Evolutionary conservation across 2,113 vertebrate genomes (phyloP).

Genomic region (Megaceryle torquata): DNA sequence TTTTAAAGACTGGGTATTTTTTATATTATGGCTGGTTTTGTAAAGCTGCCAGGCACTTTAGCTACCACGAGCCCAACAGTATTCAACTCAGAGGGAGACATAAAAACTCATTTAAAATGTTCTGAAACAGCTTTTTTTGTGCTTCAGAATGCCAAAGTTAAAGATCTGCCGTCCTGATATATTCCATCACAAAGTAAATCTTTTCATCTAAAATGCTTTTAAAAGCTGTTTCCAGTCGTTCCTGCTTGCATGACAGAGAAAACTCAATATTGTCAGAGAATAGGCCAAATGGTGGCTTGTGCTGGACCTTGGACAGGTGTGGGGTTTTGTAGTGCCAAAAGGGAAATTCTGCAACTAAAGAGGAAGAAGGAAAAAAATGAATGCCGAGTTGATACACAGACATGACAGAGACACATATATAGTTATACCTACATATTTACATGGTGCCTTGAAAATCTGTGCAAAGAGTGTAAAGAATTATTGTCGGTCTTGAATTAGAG

Average conservation of each 20-base stretch:
- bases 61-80: neutral
- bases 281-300: neutral
- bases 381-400: neutral
- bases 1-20: slow-evolving; percentile 61
- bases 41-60: slow-evolving; percentile 60
- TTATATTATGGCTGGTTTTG: slow-evolving; percentile 60
- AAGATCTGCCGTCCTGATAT: neutral
- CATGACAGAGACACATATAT: neutral
- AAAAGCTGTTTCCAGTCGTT: neutral
- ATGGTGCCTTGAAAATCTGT: neutral
- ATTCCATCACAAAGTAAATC: neutral
- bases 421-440: neutral
- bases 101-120: slow-evolving; percentile 45
- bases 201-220: neutral
- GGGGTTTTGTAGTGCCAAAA: neutral
- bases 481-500: neutral
- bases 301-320: neutral
- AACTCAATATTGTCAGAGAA: neutral
- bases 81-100: slow-evolving; percentile 39
- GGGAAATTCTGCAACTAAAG: neutral
- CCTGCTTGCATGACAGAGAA: neutral
- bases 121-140: neutral
- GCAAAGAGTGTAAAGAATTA: neutral
- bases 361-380: neutral
- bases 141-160: slow-evolving; percentile 2